A percentile compares a stretch with the other conserved stretches of the same genome.
Evolutionary conservation across 1,140 invertebrate species (phyloP).

Genomic region (Pseudomyrmex gracilis): DNA sequence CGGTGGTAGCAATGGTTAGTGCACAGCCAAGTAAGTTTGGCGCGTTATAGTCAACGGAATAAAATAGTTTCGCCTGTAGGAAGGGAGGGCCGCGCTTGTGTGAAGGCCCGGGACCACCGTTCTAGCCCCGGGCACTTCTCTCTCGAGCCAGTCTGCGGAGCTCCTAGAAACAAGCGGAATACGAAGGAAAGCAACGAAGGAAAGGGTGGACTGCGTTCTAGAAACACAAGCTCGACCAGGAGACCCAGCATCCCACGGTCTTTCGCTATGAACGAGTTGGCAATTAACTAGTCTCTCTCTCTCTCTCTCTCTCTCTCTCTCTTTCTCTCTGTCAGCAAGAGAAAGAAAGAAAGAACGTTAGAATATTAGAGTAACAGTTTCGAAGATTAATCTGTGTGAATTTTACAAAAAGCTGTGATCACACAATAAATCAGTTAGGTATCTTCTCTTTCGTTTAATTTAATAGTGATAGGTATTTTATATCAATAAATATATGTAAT

Average conservation of each 20-base stretch:
- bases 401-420: not conserved
- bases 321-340: not conserved
- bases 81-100: constrained; percentile 71
- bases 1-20: constrained; percentile 71
- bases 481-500: too few species aligned
- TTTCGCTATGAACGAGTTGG: constrained; percentile 71
- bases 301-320: constrained; percentile 29
- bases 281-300: constrained; percentile 71
- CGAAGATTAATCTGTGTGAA: constrained; percentile 5
- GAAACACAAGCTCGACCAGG: constrained; percentile 73
- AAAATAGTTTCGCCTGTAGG: constrained; percentile 76
- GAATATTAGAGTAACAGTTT: not conserved
- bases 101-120: constrained; percentile 70
- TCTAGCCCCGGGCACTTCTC: constrained; percentile 75
- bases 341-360: constrained; percentile 1
- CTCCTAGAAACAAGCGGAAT: constrained; percentile 71
- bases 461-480: too few species aligned
- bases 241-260: constrained; percentile 71
- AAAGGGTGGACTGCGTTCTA: constrained; percentile 67
- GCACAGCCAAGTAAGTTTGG: constrained; percentile 78
- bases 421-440: too few species aligned
- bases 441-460: too few species aligned
- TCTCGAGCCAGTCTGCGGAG: constrained; percentile 66
- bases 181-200: constrained; percentile 65
- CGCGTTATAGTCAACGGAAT: constrained; percentile 80